Evolutionary conservation across 1,140 invertebrate genomes (phyloP).

Genomic region (Thaumatotibia leucotreta): DNA sequence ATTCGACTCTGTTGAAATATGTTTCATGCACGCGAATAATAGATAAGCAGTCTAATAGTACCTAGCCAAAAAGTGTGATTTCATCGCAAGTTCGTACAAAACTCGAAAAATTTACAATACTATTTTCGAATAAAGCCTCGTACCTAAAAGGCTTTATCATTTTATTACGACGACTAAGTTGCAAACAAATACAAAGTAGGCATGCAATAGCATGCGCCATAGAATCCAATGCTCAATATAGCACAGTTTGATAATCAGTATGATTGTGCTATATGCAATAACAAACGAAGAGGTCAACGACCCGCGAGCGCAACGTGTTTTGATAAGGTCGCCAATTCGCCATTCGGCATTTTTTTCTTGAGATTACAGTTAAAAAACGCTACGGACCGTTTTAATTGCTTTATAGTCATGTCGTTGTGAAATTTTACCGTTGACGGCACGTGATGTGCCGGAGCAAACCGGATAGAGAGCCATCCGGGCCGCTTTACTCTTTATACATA

Average conservation of each 20-base stretch:
- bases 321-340: slow-evolving; percentile 67
- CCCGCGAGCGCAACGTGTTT: slow-evolving; percentile 40
- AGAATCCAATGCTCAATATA: not conserved
- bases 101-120: too few relatives aligned
- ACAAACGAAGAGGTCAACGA: slow-evolving; percentile 31
- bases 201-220: not conserved
- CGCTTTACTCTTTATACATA: not conserved
- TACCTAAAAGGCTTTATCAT: too few relatives aligned
- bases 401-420: slow-evolving; percentile 60
- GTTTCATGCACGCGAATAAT: too few relatives aligned
- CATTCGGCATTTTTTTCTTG: slow-evolving; percentile 54
- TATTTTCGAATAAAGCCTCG: too few relatives aligned
- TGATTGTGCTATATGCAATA: slow-evolving; percentile 25
- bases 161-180: not conserved
- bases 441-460: slow-evolving; percentile 49
- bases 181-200: not conserved
- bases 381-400: slow-evolving; percentile 72
- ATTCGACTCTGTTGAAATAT: too few relatives aligned
- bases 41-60: too few relatives aligned
- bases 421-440: slow-evolving; percentile 64
- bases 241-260: not conserved
- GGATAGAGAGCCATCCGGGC: slow-evolving; percentile 18
- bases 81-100: too few relatives aligned
- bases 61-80: too few relatives aligned
- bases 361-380: slow-evolving; percentile 61